phyloP scores from a whole-genome alignment of 2,888 invertebrate species.

The Caenorhabditis sp. region DNA sequence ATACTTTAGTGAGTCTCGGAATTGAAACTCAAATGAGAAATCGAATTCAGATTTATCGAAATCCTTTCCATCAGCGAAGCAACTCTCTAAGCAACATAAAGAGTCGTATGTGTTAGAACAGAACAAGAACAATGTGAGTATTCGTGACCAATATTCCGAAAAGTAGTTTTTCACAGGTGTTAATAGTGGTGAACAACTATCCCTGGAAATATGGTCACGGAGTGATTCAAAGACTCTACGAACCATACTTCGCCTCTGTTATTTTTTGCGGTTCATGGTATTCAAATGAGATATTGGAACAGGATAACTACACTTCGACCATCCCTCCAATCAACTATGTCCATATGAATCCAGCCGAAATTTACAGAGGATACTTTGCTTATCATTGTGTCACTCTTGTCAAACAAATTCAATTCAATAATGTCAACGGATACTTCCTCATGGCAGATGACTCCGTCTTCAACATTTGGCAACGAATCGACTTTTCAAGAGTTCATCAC shows the following conservation, averaged over 20 bases:
- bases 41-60: constrained; percentile 16
- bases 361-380: constrained; percentile 29
- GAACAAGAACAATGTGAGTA: constrained; percentile 18
- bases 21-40: neutral
- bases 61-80: constrained; percentile 23
- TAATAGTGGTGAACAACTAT: constrained; percentile 55
- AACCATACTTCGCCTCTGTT: constrained; percentile 57
- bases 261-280: constrained; percentile 62
- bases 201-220: constrained; percentile 45
- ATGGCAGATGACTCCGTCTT: constrained; percentile 57
- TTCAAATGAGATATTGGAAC: neutral
- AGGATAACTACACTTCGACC: constrained; percentile 26
- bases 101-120: constrained; percentile 2
- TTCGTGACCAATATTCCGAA: too few relatives aligned
- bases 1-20: constrained; percentile 4
- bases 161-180: constrained; percentile 38
- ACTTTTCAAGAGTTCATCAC: constrained; percentile 43
- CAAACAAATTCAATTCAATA: constrained; percentile 45
- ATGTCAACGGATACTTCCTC: constrained; percentile 53
- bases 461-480: constrained; percentile 64
- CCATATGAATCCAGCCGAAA: constrained; percentile 56
- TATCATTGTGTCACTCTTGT: constrained; percentile 57
- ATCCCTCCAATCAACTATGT: constrained; percentile 55
- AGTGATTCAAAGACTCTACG: constrained; percentile 50
- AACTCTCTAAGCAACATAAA: constrained; percentile 26